Conservation (phyloP, 2,888 invertebrate genomes). For the Platycheirus albimanus region DNA sequence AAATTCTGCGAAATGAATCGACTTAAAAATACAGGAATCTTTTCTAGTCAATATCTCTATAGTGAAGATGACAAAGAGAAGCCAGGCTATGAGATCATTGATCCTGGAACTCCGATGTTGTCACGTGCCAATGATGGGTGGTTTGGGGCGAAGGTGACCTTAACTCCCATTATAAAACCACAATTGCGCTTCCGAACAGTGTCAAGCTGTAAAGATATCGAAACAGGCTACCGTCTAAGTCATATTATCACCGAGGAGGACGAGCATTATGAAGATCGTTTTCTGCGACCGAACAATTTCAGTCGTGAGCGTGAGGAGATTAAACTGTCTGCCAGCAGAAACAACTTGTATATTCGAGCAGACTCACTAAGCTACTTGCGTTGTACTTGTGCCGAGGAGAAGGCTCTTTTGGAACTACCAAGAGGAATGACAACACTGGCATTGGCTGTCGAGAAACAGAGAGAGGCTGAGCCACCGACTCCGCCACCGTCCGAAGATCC, state of each 20-base stretch:
- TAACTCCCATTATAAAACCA: slow-evolving; percentile 78
- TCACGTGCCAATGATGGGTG: slow-evolving; percentile 83
- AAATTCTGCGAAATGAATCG: slow-evolving; percentile 79
- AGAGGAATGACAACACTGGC: slow-evolving; percentile 52
- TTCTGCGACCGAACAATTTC: slow-evolving; percentile 79
- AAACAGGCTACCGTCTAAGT: slow-evolving; percentile 51
- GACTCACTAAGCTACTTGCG: slow-evolving; percentile 71
- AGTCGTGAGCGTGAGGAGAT: slow-evolving; percentile 79
- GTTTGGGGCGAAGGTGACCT: slow-evolving; percentile 79
- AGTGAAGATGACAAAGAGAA: slow-evolving; percentile 86
- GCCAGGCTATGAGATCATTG: slow-evolving; percentile 87
- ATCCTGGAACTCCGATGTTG: slow-evolving; percentile 88
- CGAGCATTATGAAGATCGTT: slow-evolving; percentile 75
- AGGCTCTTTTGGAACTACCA: slow-evolving; percentile 76
- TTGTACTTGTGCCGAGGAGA: slow-evolving; percentile 79
- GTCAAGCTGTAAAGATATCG: slow-evolving; percentile 74
- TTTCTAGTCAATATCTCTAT: slow-evolving; percentile 85
- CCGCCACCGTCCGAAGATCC: slow-evolving; percentile 69
- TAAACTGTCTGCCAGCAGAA: slow-evolving; percentile 72
- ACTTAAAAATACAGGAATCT: slow-evolving; percentile 78
- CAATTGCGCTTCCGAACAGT: slow-evolving; percentile 77
- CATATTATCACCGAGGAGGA: slow-evolving; percentile 76
- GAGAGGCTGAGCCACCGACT: slow-evolving; percentile 52
- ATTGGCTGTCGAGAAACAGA: slow-evolving; percentile 39
- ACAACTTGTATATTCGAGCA: slow-evolving; percentile 72